Evolutionary conservation across 2,888 invertebrate species (phyloP).

Genomic region (Apamea crenata): DNA sequence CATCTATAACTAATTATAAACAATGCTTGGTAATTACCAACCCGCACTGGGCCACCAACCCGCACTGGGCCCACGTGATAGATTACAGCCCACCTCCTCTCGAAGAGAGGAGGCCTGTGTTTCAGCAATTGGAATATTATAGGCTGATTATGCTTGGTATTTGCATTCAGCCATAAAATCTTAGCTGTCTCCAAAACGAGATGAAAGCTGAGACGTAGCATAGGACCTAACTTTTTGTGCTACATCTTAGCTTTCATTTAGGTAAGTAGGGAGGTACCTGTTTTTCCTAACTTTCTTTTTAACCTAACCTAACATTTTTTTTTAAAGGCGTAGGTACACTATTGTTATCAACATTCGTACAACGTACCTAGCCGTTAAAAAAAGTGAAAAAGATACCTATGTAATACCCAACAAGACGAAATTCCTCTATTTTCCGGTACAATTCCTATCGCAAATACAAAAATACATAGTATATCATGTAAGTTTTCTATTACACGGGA

Average conservation of each 20-base stretch:
- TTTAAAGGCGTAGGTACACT: not conserved
- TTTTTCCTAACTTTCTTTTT: too few relatives aligned
- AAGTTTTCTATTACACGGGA: constrained; percentile 59
- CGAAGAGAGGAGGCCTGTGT: too few relatives aligned
- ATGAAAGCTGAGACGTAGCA: not conserved
- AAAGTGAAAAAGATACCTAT: not conserved
- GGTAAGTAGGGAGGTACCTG: not conserved
- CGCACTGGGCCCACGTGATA: too few relatives aligned
- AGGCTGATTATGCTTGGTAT: too few relatives aligned
- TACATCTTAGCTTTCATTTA: not conserved
- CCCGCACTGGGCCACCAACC: too few relatives aligned
- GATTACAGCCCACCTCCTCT: too few relatives aligned
- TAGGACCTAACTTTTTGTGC: not conserved
- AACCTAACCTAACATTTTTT: too few relatives aligned
- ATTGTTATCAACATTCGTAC: not conserved
- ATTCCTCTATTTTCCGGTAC: constrained; percentile 17
- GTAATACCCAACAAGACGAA: not conserved
- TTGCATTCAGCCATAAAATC: not conserved
- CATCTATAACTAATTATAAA: not conserved
- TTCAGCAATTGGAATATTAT: too few relatives aligned
- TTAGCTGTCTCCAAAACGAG: not conserved
- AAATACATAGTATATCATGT: constrained; percentile 48
- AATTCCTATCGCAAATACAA: constrained; percentile 40
- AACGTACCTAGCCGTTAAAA: not conserved
- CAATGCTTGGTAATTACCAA: too few relatives aligned